Conservation (phyloP, 2,888 invertebrate genomes). For the Ceratothoa steindachneri region DNA sequence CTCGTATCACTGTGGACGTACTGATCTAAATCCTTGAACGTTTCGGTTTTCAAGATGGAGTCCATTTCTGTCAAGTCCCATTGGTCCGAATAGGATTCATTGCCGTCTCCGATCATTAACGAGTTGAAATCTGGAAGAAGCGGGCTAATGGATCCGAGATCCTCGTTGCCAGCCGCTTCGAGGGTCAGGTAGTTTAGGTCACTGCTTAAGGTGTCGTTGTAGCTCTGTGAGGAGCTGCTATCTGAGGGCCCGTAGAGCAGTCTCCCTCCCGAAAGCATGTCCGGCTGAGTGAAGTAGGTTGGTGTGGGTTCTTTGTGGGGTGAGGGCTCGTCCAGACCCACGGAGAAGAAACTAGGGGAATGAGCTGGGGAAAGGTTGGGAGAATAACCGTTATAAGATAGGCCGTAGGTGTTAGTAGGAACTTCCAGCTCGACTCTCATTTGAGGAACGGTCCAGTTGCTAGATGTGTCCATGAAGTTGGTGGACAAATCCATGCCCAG, state of each 20-base stretch:
- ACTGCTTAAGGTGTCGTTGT: neutral
- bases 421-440: neutral
- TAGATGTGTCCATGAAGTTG: neutral
- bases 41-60: neutral
- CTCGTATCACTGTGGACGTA: neutral
- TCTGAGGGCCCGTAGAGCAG: neutral
- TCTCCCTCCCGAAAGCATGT: neutral
- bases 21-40: neutral
- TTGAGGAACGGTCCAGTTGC: slow-evolving; percentile 4
- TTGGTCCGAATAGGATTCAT: neutral
- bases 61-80: neutral
- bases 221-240: no score
- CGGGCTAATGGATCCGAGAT: neutral
- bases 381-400: no score
- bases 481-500: neutral
- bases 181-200: neutral
- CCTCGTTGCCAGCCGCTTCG: neutral
- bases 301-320: neutral
- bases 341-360: neutral
- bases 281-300: neutral
- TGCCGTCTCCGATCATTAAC: neutral
- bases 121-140: neutral
- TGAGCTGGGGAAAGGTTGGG: neutral
- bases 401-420: neutral
- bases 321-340: neutral